Evolutionary conservation across 2,797 vertebrate genomes (phyloP).

Genomic region (Platyrinchus mystaceus): DNA sequence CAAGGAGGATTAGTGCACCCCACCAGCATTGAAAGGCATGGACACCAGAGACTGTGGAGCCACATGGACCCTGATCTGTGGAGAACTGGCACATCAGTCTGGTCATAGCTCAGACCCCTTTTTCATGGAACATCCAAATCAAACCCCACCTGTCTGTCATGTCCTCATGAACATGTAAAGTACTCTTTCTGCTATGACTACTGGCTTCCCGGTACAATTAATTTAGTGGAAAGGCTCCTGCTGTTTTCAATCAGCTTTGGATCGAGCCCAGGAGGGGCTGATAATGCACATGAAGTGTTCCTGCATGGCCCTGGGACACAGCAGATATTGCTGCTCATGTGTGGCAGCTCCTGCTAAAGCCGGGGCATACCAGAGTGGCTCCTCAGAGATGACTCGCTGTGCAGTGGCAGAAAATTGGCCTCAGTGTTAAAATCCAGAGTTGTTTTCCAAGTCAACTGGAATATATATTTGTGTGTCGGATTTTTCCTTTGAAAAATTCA

Average conservation of each 20-base stretch:
- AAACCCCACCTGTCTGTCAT: neutral
- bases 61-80: neutral
- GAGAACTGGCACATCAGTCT: neutral
- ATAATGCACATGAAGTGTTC: accelerated
- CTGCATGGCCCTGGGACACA: neutral
- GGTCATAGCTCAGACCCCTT: neutral
- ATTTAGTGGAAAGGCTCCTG: neutral
- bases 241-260: neutral
- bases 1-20: neutral
- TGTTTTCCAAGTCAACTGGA: neutral
- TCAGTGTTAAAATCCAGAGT: neutral
- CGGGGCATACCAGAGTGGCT: neutral
- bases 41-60: neutral
- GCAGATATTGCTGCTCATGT: neutral
- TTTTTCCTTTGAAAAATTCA: conserved; percentile 28
- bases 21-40: neutral
- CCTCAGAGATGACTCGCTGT: neutral
- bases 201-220: neutral
- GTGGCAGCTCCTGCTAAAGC: neutral
- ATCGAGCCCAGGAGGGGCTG: neutral
- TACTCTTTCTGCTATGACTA: neutral
- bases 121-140: accelerated
- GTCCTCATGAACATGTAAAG: neutral
- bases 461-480: neutral
- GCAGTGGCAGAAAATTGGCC: neutral